A percentile compares a stretch with the other conserved stretches of the same genome.
phyloP scores from a whole-genome alignment of 2,113 vertebrate genomes.

The Cyphomyrus discorhynchus region DNA sequence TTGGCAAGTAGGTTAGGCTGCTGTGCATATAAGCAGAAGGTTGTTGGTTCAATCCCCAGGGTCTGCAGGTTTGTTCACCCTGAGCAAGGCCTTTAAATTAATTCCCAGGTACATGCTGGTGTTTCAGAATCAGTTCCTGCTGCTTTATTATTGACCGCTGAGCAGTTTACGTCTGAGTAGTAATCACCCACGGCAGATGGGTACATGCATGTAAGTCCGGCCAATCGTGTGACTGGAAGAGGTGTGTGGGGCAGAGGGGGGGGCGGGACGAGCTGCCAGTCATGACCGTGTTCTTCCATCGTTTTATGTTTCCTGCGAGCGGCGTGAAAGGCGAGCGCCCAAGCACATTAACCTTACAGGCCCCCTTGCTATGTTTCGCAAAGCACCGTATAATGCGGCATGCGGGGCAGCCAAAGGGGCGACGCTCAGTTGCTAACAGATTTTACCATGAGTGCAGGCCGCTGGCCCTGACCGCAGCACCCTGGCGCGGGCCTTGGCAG shows the following conservation, averaged over 20 bases:
- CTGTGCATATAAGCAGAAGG: neutral
- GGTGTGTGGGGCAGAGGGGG: neutral
- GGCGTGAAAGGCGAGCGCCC: slow-evolving; percentile 16
- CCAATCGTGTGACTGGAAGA: neutral
- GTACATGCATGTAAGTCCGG: neutral
- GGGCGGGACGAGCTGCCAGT: neutral
- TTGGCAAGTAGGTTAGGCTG: neutral
- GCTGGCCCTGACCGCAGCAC: slow-evolving; percentile 6
- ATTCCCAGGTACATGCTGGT: neutral
- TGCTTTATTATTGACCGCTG: neutral
- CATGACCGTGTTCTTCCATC: neutral
- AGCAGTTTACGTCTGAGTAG: neutral
- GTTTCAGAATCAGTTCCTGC: neutral
- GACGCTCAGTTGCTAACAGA: neutral
- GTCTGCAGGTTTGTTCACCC: neutral
- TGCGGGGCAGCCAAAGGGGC: slow-evolving; percentile 9
- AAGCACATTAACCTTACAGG: slow-evolving; percentile 13
- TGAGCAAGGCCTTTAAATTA: neutral
- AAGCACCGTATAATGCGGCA: slow-evolving; percentile 24
- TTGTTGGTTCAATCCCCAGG: neutral
- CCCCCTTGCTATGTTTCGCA: slow-evolving; percentile 25
- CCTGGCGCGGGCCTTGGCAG: slow-evolving; percentile 16
- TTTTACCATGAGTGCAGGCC: slow-evolving; percentile 8
- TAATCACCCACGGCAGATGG: neutral
- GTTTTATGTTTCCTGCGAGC: slow-evolving; percentile 4